These are phyloP conservation scores for Drosophila prolongata DNA, from an alignment of 2,888 invertebrate species.

Conservation along the genomic window DNA sequence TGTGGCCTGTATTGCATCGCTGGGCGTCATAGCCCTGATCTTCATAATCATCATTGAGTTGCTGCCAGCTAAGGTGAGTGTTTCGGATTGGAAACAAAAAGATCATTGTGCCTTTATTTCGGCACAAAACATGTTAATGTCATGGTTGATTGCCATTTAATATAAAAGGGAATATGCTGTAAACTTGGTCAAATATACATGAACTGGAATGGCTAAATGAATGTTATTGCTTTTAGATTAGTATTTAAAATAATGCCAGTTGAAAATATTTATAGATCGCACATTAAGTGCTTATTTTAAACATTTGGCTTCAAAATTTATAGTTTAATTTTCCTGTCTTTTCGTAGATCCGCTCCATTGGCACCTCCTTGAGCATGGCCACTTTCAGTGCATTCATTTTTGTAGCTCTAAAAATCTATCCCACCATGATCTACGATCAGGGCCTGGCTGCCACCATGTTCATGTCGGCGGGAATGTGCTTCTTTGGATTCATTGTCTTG, in stretches of 20 bases:
- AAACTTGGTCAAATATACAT: too few relatives aligned
- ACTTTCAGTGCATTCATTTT: constrained; percentile 74
- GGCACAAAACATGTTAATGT: too few relatives aligned
- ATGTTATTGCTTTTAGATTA: too few relatives aligned
- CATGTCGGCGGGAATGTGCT: constrained; percentile 65
- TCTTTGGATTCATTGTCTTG: constrained; percentile 72
- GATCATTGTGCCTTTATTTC: too few relatives aligned
- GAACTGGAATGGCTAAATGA: too few relatives aligned
- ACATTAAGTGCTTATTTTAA: too few relatives aligned
- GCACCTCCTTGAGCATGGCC: constrained; percentile 73
- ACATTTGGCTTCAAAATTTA: too few relatives aligned
- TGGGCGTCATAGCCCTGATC: constrained; percentile 75
- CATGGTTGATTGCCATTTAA: too few relatives aligned
- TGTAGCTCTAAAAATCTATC: constrained; percentile 75
- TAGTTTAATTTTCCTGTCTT: not conserved
- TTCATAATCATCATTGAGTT: constrained; percentile 77
- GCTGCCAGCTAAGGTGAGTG: constrained; percentile 77
- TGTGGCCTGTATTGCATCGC: constrained; percentile 63
- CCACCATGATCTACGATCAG: constrained; percentile 66
- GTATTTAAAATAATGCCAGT: too few relatives aligned
- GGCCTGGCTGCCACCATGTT: constrained; percentile 77
- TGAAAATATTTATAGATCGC: too few relatives aligned
- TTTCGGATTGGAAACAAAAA: too few relatives aligned
- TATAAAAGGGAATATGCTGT: too few relatives aligned
- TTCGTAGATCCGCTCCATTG: constrained; percentile 76